Evolutionary conservation across 2,797 vertebrate species (phyloP).

Genomic region (Molossus molossus): DNA sequence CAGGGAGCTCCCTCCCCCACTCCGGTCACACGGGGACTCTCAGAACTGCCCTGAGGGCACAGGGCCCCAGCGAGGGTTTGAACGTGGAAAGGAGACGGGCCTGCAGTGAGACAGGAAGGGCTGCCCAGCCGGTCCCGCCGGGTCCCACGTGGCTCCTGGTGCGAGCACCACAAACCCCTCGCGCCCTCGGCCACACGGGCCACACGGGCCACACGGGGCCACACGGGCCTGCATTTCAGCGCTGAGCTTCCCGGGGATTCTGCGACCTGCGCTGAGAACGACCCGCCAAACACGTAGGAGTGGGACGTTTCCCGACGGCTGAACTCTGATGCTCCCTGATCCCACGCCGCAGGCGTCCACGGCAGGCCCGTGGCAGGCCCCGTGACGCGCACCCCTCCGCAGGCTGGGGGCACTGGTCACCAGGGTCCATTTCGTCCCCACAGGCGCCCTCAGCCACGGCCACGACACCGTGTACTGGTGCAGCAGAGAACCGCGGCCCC

Average conservation of each 20-base stretch:
- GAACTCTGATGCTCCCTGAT: fast-evolving
- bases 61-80: fast-evolving
- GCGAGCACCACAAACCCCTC: fast-evolving
- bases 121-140: not conserved
- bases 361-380: not conserved
- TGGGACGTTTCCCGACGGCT: fast-evolving
- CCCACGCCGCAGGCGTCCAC: fast-evolving
- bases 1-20: fast-evolving
- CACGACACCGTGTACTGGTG: fast-evolving
- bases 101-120: fast-evolving
- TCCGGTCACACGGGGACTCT: fast-evolving
- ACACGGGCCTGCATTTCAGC: no score
- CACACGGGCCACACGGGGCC: no score
- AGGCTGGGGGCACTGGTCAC: not conserved
- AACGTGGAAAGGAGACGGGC: not conserved
- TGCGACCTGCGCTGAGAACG: fast-evolving
- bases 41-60: fast-evolving
- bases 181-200: not conserved
- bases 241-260: no score
- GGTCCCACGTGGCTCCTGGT: fast-evolving
- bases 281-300: fast-evolving
- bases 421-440: not conserved
- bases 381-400: not conserved
- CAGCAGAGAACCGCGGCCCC: not conserved
- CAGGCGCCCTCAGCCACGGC: not conserved